Conservation (phyloP, 2,888 invertebrate genomes). For the Auanema freiburgensis region DNA sequence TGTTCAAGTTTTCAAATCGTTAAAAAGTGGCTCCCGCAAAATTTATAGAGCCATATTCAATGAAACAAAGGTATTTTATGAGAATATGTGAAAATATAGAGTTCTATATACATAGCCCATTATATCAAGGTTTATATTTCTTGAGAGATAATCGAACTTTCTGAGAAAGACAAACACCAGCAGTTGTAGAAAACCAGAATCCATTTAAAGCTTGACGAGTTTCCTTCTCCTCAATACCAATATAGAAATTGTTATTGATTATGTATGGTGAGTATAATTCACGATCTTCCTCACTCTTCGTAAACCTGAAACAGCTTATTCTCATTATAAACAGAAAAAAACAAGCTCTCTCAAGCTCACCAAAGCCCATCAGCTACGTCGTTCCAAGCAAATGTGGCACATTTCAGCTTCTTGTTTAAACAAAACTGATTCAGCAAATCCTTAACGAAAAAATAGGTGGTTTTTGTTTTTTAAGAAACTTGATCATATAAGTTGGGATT, state of each 20-base stretch:
- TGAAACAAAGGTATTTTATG: too few relatives aligned
- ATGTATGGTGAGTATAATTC: conserved; percentile 39
- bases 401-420: conserved; percentile 44
- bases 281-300: conserved; percentile 44
- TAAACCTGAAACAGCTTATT: conserved; percentile 33
- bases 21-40: too few relatives aligned
- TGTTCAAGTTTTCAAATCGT: too few relatives aligned
- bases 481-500: conserved; percentile 45
- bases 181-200: conserved; percentile 50
- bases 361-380: conserved; percentile 61
- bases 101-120: too few relatives aligned
- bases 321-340: background rate
- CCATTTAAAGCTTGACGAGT: conserved; percentile 55
- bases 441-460: conserved; percentile 26
- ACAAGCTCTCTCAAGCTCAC: conserved; percentile 21
- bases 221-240: conserved; percentile 56
- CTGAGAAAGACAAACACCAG: conserved; percentile 26
- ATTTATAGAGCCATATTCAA: too few relatives aligned
- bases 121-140: too few relatives aligned
- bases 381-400: conserved; percentile 52
- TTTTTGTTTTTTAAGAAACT: conserved; percentile 21
- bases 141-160: conserved; percentile 20
- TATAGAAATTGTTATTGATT: conserved; percentile 61
- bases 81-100: too few relatives aligned
- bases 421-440: conserved; percentile 58